Percentiles rank a stretch among this genome's conserved stretches.
phyloP scores from a whole-genome alignment of 2,113 vertebrate species.

The Saccopteryx bilineata region DNA sequence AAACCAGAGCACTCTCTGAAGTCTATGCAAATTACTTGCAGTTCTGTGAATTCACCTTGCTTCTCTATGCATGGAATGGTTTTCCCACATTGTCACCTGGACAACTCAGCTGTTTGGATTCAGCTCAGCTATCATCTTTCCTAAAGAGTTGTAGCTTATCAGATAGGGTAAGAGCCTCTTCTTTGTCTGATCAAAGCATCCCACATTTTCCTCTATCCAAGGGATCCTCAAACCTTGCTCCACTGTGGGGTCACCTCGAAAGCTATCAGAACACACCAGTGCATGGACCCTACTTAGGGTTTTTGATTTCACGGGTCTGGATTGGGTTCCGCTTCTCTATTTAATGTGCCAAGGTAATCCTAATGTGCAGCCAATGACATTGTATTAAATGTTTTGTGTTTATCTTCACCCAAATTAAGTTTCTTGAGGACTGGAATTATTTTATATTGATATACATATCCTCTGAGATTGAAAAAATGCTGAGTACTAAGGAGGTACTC shows the following conservation, averaged over 20 bases:
- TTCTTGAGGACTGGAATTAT: conserved; percentile 22
- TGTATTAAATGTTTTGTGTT: neutral
- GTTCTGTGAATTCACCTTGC: neutral
- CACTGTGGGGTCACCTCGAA: neutral
- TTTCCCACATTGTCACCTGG: neutral
- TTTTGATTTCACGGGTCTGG: neutral
- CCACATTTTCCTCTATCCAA: neutral
- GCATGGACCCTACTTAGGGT: neutral
- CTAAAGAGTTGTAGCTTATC: neutral
- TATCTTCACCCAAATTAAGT: neutral
- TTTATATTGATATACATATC: neutral
- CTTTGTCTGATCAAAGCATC: neutral
- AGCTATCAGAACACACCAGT: neutral
- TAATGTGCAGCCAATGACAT: neutral
- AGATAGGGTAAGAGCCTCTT: neutral
- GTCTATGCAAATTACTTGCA: neutral
- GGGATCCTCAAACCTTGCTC: neutral
- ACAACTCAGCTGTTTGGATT: neutral
- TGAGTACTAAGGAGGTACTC: conserved; percentile 1
- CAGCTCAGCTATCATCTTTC: neutral
- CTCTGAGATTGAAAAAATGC: neutral
- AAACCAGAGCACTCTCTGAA: neutral
- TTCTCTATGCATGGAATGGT: neutral
- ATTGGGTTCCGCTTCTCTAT: neutral
- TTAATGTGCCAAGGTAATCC: neutral